phyloP scores from a whole-genome alignment of 2,888 invertebrate genomes.

The Odontothrips loti region DNA sequence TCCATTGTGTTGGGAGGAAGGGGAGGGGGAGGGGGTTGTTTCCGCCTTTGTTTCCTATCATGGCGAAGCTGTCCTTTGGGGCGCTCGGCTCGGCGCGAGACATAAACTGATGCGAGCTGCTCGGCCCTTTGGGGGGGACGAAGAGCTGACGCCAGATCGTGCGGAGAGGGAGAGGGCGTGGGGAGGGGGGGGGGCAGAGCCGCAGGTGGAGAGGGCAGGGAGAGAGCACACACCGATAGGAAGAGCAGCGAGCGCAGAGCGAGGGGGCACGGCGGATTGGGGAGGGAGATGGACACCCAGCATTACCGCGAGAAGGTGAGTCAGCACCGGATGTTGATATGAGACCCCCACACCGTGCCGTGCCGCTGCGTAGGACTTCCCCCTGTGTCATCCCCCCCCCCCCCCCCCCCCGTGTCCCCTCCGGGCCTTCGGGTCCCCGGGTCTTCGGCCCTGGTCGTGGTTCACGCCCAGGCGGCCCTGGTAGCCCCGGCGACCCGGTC shows the following conservation, averaged over 20 bases:
- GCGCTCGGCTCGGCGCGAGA: background rate
- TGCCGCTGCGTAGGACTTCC: background rate
- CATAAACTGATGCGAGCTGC: background rate
- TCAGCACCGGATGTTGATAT: constrained; percentile 20
- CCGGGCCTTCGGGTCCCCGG: background rate
- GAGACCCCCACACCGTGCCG: background rate
- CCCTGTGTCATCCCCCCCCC: background rate
- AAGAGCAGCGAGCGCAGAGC: background rate
- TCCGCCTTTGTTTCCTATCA: background rate
- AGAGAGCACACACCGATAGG: no score
- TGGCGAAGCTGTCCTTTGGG: background rate
- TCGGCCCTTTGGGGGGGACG: background rate
- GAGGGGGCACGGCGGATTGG: no score
- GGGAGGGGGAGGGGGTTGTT: background rate
- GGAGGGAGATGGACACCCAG: background rate
- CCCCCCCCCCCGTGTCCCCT: background rate
- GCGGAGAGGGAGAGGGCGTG: background rate
- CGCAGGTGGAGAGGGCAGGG: no score
- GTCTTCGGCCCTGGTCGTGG: background rate
- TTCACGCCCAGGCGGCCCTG: background rate
- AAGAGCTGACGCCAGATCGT: background rate
- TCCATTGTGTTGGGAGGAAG: no score
- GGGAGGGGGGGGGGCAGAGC: no score
- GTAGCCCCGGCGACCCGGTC: background rate
- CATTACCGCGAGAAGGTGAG: background rate